Percentiles rank a stretch among this genome's conserved stretches.
phyloP scores from a whole-genome alignment of 2,888 invertebrate genomes.

The Orchesellides sinensis region DNA sequence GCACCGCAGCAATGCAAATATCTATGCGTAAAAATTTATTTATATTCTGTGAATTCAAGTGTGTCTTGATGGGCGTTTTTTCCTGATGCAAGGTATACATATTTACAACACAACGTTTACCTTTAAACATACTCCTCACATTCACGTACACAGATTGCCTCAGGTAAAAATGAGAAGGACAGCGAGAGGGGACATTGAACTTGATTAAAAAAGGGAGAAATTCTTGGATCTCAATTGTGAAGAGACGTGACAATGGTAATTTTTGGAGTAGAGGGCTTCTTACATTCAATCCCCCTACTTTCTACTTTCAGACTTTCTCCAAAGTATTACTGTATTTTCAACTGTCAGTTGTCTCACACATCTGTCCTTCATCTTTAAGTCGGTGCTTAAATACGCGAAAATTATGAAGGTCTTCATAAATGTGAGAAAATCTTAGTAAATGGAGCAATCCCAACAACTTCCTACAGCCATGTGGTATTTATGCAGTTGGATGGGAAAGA shows the following conservation, averaged over 20 bases:
- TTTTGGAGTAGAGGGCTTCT: not conserved
- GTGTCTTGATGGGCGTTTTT: no score
- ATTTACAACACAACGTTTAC: not conserved
- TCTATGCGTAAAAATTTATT: no score
- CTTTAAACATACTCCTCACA: conserved; percentile 19
- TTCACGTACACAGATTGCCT: conserved; percentile 26
- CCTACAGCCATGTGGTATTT: not conserved
- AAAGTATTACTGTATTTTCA: conserved; percentile 14
- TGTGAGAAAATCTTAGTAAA: not conserved
- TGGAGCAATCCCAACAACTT: no score
- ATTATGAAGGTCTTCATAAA: not conserved
- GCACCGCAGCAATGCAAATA: conserved; percentile 15
- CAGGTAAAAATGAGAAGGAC: conserved; percentile 35
- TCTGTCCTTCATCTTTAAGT: conserved; percentile 18
- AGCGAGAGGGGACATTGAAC: conserved; percentile 60
- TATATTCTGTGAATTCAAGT: no score
- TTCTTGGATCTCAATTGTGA: not conserved
- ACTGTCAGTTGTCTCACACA: conserved; percentile 42
- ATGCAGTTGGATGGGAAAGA: not conserved
- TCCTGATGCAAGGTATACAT: no score
- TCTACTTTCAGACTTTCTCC: not conserved
- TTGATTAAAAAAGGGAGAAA: conserved; percentile 51
- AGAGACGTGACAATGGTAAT: conserved; percentile 28
- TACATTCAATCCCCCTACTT: not conserved
- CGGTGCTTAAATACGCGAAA: not conserved